Percentiles rank a stretch among this genome's conserved stretches.
phyloP scores from a whole-genome alignment of 1,140 invertebrate genomes.

The Cherax quadricarinatus region DNA sequence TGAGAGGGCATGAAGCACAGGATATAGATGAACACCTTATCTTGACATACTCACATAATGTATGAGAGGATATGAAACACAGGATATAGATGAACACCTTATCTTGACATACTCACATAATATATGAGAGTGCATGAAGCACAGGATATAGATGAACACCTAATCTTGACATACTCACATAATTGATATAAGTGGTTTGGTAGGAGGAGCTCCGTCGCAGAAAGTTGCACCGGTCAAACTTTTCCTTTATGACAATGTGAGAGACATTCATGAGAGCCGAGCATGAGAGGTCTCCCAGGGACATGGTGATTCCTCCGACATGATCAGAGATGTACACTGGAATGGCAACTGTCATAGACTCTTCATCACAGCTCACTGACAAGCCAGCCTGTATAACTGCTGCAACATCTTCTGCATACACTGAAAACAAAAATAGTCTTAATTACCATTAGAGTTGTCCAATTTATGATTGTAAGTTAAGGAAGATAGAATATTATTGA shows the following conservation, averaged over 20 bases:
- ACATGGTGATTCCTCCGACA: conserved; percentile 29
- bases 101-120: no score
- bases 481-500: background rate
- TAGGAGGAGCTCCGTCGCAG: background rate
- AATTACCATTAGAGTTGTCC: background rate
- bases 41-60: no score
- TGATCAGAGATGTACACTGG: background rate
- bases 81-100: no score
- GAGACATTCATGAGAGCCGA: conserved; percentile 24
- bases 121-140: no score
- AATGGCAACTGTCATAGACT: conserved; percentile 43
- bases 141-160: no score
- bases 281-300: conserved; percentile 38
- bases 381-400: conserved; percentile 25
- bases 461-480: background rate
- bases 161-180: conserved; percentile 27
- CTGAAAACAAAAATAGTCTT: conserved; percentile 8
- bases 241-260: conserved; percentile 34
- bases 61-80: no score
- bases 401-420: conserved; percentile 51
- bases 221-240: conserved; percentile 27
- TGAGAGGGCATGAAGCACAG: no score
- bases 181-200: conserved; percentile 43
- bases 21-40: no score
- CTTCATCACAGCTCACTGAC: conserved; percentile 30